Percentiles rank a stretch among this genome's conserved stretches.
These are phyloP conservation scores for Eutolmus rufibarbis DNA, from an alignment of 2,888 invertebrate species.

Conservation along the genomic window DNA sequence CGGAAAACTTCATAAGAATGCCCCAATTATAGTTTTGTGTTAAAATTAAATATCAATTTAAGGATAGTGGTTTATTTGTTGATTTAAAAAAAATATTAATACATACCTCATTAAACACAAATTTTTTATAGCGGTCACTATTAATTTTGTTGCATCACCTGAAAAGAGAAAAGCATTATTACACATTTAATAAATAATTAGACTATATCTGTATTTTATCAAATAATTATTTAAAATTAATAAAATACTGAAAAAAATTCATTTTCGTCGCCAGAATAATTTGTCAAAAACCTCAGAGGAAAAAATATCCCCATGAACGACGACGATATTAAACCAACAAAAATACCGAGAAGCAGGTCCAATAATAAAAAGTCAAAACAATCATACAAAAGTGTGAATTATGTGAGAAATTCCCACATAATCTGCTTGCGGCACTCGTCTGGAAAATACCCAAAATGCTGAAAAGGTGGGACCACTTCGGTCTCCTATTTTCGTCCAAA, in stretches of 20 bases:
- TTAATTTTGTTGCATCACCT: constrained; percentile 29
- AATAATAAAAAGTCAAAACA: background rate
- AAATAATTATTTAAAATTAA: no score
- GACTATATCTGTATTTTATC: no score
- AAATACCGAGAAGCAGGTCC: background rate
- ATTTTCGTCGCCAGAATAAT: no score
- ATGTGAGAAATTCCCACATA: background rate
- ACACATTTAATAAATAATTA: background rate
- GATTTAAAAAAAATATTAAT: background rate
- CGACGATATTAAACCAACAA: background rate
- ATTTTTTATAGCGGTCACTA: constrained; percentile 21
- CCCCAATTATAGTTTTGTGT: background rate
- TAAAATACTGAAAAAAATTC: no score
- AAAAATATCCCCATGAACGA: background rate
- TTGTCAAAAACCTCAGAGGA: background rate
- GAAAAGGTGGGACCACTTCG: background rate
- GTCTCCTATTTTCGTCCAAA: background rate
- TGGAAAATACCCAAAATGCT: background rate
- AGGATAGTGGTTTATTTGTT: background rate
- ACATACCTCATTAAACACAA: constrained; percentile 26
- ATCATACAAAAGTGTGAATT: background rate
- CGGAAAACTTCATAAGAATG: background rate
- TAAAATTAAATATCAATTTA: background rate
- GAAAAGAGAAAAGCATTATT: background rate
- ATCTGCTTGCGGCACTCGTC: background rate